These are phyloP conservation scores for Atrina japonica DNA, from an alignment of 2,888 invertebrate genomes.

Conservation along the genomic window DNA sequence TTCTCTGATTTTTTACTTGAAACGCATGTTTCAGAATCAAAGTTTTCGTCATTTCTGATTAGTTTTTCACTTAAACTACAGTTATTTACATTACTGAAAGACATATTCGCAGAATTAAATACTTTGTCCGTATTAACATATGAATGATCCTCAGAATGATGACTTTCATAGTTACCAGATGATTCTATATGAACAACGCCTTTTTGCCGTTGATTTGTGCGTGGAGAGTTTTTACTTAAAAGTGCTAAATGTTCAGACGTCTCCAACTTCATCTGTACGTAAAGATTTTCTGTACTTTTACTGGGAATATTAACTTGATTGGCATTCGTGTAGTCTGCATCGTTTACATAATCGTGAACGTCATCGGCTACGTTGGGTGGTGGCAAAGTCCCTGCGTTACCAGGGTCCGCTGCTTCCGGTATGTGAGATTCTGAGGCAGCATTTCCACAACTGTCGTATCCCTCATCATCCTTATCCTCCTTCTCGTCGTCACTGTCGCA, in stretches of 20 bases:
- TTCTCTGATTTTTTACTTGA: too few relatives aligned
- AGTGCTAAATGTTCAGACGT: slow-evolving; percentile 5
- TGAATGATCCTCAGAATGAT: too few relatives aligned
- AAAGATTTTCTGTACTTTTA: slow-evolving; percentile 30
- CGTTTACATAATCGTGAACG: slow-evolving; percentile 33
- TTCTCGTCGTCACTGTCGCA: slow-evolving; percentile 41
- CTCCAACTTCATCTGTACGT: slow-evolving; percentile 27
- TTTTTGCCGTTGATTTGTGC: too few relatives aligned
- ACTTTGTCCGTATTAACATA: too few relatives aligned
- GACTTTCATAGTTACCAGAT: too few relatives aligned
- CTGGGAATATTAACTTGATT: neutral
- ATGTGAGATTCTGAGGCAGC: slow-evolving; percentile 21
- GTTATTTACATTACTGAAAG: too few relatives aligned
- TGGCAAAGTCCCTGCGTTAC: neutral
- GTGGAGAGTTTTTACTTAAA: too few relatives aligned
- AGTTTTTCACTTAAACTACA: too few relatives aligned
- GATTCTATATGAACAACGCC: too few relatives aligned
- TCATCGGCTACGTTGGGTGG: neutral
- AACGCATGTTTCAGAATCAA: too few relatives aligned
- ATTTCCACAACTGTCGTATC: slow-evolving; percentile 34
- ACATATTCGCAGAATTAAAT: too few relatives aligned
- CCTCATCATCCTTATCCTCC: slow-evolving; percentile 41
- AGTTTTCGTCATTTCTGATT: too few relatives aligned
- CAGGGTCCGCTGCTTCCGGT: slow-evolving; percentile 1
- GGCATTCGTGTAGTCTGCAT: slow-evolving; percentile 25